Evolutionary conservation across 2,888 invertebrate genomes (phyloP).

Genomic region (Unio delphinus): DNA sequence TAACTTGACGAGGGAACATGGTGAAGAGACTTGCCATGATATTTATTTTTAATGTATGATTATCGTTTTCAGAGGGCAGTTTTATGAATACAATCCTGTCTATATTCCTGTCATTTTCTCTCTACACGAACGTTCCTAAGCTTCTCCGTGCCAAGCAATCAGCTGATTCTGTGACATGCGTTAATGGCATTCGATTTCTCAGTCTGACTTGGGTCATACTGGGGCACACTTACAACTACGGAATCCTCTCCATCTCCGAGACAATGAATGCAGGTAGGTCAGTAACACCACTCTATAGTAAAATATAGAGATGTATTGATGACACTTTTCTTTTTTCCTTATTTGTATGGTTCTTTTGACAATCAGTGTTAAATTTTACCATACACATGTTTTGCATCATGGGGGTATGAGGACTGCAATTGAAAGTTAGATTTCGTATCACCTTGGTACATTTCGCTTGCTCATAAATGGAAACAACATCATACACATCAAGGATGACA

Average conservation of each 20-base stretch:
- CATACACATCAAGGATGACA: no score
- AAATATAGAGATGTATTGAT: no score
- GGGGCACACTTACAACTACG: constrained; percentile 53
- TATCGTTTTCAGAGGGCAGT: constrained; percentile 15
- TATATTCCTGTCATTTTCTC: constrained; percentile 77
- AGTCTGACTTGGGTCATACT: constrained; percentile 58
- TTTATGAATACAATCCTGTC: constrained; percentile 68
- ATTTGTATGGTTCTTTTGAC: no score
- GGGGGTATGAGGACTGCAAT: no score
- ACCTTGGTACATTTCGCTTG: no score
- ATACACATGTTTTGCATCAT: no score
- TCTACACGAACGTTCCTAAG: constrained; percentile 77
- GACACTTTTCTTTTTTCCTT: no score
- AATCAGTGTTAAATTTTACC: no score
- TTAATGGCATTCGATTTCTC: constrained; percentile 79
- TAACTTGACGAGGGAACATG: no score
- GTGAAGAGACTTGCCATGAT: no score
- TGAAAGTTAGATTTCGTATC: no score
- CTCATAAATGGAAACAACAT: no score
- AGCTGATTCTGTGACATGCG: constrained; percentile 77
- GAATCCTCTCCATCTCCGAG: constrained; percentile 36
- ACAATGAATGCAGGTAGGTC: constrained; percentile 24
- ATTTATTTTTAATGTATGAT: neutral
- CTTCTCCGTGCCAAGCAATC: constrained; percentile 74
- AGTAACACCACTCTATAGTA: neutral